Evolutionary conservation across 2,113 vertebrate species (phyloP).

Genomic region (Microcebus ravelobensis): DNA sequence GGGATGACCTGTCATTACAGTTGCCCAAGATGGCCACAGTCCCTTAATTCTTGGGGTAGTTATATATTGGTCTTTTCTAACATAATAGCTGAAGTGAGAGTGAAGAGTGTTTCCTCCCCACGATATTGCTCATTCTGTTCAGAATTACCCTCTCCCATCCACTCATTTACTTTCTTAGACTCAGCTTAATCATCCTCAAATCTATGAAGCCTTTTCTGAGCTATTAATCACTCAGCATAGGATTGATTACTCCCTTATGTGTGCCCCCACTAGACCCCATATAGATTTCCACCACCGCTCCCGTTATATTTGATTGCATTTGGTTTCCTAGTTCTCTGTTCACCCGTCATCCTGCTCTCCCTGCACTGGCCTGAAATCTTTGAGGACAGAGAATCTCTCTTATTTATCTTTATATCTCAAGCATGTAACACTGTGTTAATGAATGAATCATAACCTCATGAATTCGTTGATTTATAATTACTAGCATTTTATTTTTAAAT

Average conservation of each 20-base stretch:
- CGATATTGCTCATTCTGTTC: neutral
- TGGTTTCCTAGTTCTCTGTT: neutral
- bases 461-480: neutral
- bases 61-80: neutral
- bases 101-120: neutral
- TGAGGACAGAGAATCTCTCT: neutral
- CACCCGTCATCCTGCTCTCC: neutral
- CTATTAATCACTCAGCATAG: neutral
- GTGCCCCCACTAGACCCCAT: neutral
- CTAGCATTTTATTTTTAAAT: neutral
- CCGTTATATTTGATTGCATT: neutral
- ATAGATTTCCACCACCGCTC: neutral
- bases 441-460: neutral
- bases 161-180: neutral
- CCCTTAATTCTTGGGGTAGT: neutral
- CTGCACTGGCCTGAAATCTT: neutral
- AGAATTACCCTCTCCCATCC: neutral
- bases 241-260: neutral
- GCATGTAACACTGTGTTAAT: constrained; percentile 7
- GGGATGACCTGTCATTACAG: neutral
- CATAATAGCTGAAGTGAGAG: neutral
- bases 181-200: neutral
- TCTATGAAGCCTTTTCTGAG: neutral
- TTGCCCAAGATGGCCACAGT: neutral
- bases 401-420: neutral